These are phyloP conservation scores for Siderastrea radians DNA, from an alignment of 92 coral and sea anemone species.

Conservation along the genomic window DNA sequence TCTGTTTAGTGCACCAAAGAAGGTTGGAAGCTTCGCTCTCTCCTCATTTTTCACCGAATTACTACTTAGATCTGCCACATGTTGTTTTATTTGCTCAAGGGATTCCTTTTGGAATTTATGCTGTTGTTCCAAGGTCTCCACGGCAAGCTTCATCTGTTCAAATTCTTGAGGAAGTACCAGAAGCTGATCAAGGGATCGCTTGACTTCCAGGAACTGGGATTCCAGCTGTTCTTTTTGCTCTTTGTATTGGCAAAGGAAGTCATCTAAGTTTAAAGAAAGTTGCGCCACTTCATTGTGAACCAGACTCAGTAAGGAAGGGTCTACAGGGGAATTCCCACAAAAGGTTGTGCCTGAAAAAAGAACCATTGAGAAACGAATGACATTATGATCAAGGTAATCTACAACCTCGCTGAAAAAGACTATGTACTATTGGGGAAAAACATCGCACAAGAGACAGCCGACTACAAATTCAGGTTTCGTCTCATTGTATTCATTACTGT, in stretches of 20 bases:
- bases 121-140: background rate
- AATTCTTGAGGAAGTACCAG: conserved; percentile 4
- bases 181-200: background rate
- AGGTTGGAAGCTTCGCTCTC: background rate
- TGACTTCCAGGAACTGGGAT: background rate
- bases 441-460: no score
- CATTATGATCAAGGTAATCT: no score
- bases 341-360: background rate
- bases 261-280: background rate
- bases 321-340: background rate
- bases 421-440: no score
- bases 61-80: background rate
- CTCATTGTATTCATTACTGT: no score
- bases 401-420: no score
- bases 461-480: no score
- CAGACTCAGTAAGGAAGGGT: background rate
- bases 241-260: background rate
- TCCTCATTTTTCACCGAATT: background rate
- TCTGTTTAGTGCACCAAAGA: conserved; percentile 54
- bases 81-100: background rate
- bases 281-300: conserved; percentile 24
- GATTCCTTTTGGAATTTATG: no score
- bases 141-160: background rate
- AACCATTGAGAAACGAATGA: background rate
- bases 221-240: background rate